Conservation (phyloP, 2,888 invertebrate species). For the Mellilla xanthometata region DNA sequence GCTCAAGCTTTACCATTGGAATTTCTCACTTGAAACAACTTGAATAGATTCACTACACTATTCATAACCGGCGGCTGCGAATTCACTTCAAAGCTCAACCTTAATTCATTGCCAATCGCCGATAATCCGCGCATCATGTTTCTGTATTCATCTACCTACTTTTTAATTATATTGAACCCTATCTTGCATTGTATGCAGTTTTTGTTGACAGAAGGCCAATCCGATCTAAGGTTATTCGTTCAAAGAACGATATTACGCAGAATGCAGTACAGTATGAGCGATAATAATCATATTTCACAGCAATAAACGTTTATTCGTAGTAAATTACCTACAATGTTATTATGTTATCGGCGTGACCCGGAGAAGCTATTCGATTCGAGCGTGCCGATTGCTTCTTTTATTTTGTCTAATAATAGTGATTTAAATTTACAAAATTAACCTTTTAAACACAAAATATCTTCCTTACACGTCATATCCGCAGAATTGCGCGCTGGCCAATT, state of each 20-base stretch:
- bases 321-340: slow-evolving; percentile 30
- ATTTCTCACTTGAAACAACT: slow-evolving; percentile 73
- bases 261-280: slow-evolving; percentile 5
- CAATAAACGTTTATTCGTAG: slow-evolving; percentile 32
- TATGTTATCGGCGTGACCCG: slow-evolving; percentile 30
- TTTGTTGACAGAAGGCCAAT: slow-evolving; percentile 37
- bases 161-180: slow-evolving; percentile 23
- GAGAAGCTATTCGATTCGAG: slow-evolving; percentile 23
- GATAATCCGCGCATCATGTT: slow-evolving; percentile 23
- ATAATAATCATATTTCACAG: slow-evolving; percentile 33
- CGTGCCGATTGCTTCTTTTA: slow-evolving; percentile 19
- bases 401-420: slow-evolving; percentile 4
- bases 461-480: no score
- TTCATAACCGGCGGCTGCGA: slow-evolving; percentile 25
- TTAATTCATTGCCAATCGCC: slow-evolving; percentile 43
- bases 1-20: slow-evolving; percentile 71
- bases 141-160: slow-evolving; percentile 19
- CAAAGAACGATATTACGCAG: slow-evolving; percentile 15
- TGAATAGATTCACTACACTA: slow-evolving; percentile 60
- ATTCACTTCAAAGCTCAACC: slow-evolving; percentile 33
- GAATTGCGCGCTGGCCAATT: no score
- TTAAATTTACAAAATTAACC: background rate
- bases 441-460: background rate
- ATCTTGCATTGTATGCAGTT: slow-evolving; percentile 27
- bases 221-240: slow-evolving; percentile 26